Evolutionary conservation across 2,113 vertebrate genomes (phyloP).

Genomic region (Dolichallabes microphthalmus): DNA sequence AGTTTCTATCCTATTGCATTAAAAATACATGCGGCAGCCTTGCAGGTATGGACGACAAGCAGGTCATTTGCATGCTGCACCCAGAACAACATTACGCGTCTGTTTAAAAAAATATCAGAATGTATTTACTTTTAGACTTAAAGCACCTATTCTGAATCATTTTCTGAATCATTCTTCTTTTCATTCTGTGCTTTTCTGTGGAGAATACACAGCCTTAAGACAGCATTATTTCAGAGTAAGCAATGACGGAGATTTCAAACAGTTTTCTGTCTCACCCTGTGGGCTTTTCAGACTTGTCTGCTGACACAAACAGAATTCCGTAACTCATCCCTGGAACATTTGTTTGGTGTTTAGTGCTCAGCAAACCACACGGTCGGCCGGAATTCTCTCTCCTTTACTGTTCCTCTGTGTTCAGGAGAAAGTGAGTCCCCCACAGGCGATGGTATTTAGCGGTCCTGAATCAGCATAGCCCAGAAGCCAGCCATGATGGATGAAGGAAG

Average conservation of each 20-base stretch:
- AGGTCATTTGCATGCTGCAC: background rate
- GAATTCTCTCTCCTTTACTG: background rate
- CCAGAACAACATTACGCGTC: background rate
- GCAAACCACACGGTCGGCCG: background rate
- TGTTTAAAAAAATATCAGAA: background rate
- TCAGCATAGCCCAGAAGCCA: constrained; percentile 44
- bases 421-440: constrained; percentile 21
- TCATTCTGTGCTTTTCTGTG: background rate
- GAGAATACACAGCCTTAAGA: background rate
- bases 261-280: background rate
- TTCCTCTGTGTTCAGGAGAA: background rate
- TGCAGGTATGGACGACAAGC: background rate
- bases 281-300: constrained; percentile 29
- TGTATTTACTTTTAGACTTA: background rate
- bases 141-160: background rate
- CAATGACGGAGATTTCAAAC: constrained; percentile 3
- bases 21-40: background rate
- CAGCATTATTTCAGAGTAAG: constrained; percentile 22
- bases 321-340: constrained; percentile 12
- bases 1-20: too few relatives aligned
- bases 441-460: constrained; percentile 47
- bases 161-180: too few relatives aligned
- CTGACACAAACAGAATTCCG: constrained; percentile 31
- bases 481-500: constrained; percentile 53
- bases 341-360: constrained; percentile 11